Evolutionary conservation across 2,888 invertebrate genomes (phyloP).

Genomic region (Reticulitermes lucifugus): DNA sequence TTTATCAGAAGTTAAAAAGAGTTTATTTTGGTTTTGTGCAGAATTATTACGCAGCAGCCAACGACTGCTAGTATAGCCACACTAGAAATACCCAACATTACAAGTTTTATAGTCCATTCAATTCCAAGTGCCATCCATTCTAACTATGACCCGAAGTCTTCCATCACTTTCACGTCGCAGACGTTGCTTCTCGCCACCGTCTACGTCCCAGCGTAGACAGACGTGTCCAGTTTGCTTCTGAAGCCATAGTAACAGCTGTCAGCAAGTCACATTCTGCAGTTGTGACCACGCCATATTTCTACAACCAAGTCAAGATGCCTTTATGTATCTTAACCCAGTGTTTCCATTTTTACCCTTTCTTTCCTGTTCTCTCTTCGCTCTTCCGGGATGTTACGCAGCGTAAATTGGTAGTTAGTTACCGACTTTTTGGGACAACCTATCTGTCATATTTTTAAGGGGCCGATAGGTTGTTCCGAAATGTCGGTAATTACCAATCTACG

Average conservation of each 20-base stretch:
- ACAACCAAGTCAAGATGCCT: neutral
- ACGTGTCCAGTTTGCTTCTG: conserved; percentile 27
- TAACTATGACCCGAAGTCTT: neutral
- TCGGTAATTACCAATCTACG: too few relatives aligned
- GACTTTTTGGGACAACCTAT: too few relatives aligned
- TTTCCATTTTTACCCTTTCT: neutral
- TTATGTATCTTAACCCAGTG: neutral
- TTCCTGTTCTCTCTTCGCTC: neutral
- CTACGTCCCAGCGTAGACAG: neutral
- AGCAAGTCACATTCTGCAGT: conserved; percentile 22
- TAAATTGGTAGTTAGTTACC: too few relatives aligned
- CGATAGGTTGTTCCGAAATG: too few relatives aligned
- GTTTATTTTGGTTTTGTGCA: neutral
- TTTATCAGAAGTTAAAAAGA: neutral
- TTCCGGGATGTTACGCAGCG: too few relatives aligned
- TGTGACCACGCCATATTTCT: neutral
- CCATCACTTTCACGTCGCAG: neutral
- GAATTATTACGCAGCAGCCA: neutral
- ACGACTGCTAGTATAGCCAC: neutral
- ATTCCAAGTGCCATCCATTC: conserved; percentile 1
- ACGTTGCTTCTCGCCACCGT: neutral
- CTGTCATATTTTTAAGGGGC: too few relatives aligned
- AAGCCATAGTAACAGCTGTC: conserved; percentile 19
- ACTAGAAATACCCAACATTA: conserved; percentile 7
- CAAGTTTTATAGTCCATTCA: conserved; percentile 33